Evolutionary conservation across 2,113 vertebrate genomes (phyloP), one percentile per base, ranked within the genome.

Genomic region (Nesogale talazaci): DNA sequence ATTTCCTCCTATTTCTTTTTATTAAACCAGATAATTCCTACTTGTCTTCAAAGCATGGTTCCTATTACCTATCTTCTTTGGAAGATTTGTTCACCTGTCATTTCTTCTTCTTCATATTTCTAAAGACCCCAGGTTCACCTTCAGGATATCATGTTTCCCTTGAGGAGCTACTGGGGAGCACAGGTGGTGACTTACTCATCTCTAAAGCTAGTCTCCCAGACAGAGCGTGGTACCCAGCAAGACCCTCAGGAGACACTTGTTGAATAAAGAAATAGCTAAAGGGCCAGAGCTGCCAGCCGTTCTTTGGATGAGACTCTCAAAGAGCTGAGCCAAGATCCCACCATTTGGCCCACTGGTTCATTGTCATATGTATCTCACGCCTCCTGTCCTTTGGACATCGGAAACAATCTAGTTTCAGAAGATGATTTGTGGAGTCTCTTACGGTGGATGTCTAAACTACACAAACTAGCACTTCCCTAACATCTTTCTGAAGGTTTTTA

Each of bases 241-340:
- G 70, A 11, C 74, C 20, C 16, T 23, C 16, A 72, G 20, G n/a
- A 83, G 31, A 72, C 59, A 80, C n/a, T 94, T 89, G 61, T n/a
- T 77, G 84, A 94, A 83, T 89, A 84, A 89, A 89, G 27, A 20
- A 29, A 69, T 92, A 75, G 40, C n/a, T 56, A 61, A 86, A 91
- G 25, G 74, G 25, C n/a, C 19, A 34, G 40, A 80, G 46, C 19
- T 42, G 61, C 27, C 59, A 90, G 74, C 69, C 42, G 27, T 77
- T 82, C 67, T 82, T 80, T 92, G 88, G n/a, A 40, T 3, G 59
- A 88, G 46, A 67, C 19, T n/a, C 86, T 70, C 70, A 83, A 65
- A 90, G 20, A 90, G 16, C 79, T 75, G 57, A 90, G 79, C 25
- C 72, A 46, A 75, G 8, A 5, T 78, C 57, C 7, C 57, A 70